Base-by-base conservation (phyloP, 2,797 vertebrate species). In the Clamator glandarius region DNA sequence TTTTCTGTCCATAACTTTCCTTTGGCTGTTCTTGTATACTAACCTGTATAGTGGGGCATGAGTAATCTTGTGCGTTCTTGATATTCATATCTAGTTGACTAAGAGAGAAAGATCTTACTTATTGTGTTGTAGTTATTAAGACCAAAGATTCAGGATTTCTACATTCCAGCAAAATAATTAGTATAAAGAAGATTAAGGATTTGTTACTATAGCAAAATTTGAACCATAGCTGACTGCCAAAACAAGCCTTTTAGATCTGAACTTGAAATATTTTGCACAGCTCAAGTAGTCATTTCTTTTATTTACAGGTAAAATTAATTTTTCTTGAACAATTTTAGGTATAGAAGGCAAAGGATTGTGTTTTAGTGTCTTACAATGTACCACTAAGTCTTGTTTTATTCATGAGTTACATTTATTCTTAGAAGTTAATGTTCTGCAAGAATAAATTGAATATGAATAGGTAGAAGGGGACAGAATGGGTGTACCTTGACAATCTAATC, bases 331-430 rank as follows among this genome's bases (percentile, higher is more conserved):
- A 48, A 13, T 51, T 81, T 54, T 63, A 42, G 15, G 58, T 92
- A n/a, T 26, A 79, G 20, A 74, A 74, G 36, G 19, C 7, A 61
- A 24, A 72, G 16, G 9, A 51, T 70, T 87, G 35, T 61, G 87
- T 16, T 52, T 46, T 84, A 31, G 36, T 61, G 6, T 84, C 77
- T 88, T 85, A 80, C 23, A 87, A 39, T 28, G 25, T 52, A 62
- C 11, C 8, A 12, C 20, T 87, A 29, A 48, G 9, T 52, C 44
- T 68, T 94, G 39, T 81, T 94, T 96, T 89, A 93, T 88, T 92
- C 55, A 86, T 93, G 62, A 90, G 36, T 35, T 90, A 52, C 8
- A 21, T 86, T 93, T 94, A 86, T 94, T 96, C 68, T 92, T 86
- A 84, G 85, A 86, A 91, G 44, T 42, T 69, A 6, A 36, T 57